Conservation (phyloP, 2,797 vertebrate species). For the Mormyrops boulengeri region DNA sequence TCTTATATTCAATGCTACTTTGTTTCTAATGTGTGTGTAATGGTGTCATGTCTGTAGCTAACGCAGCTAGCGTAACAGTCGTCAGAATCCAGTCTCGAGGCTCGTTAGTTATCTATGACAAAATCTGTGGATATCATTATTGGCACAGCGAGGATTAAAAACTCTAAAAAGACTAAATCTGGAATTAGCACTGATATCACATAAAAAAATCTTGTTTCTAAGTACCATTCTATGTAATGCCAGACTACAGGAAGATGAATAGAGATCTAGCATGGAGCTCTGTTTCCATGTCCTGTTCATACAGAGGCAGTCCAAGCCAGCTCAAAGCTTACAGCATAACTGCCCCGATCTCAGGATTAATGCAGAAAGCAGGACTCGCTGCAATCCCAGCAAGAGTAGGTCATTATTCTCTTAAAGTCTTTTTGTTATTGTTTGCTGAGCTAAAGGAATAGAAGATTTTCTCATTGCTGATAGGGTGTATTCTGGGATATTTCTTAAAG, state of each 20-base stretch:
- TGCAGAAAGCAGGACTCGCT: background rate
- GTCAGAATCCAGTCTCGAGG: background rate
- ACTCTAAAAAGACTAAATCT: background rate
- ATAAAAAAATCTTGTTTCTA: background rate
- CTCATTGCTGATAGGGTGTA: constrained; percentile 45
- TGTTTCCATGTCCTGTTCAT: background rate
- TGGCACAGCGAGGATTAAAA: background rate
- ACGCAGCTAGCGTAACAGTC: background rate
- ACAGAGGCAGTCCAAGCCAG: background rate
- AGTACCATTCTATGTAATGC: background rate
- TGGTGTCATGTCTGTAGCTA: background rate
- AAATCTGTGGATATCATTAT: background rate
- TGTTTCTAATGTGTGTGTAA: background rate
- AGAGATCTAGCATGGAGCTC: background rate
- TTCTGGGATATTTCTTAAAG: constrained; percentile 60
- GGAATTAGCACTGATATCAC: background rate
- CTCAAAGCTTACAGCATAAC: constrained; percentile 10
- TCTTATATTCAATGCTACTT: constrained; percentile 2
- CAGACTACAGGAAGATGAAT: background rate
- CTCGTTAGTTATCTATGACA: background rate
- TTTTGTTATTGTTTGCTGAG: background rate
- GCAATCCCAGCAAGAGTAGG: background rate
- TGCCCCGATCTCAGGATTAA: background rate
- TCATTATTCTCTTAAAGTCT: constrained; percentile 24
- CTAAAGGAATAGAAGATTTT: constrained; percentile 39